Base-by-base conservation (phyloP, 2,113 vertebrate species). In the Xyliphius kryptos region DNA sequence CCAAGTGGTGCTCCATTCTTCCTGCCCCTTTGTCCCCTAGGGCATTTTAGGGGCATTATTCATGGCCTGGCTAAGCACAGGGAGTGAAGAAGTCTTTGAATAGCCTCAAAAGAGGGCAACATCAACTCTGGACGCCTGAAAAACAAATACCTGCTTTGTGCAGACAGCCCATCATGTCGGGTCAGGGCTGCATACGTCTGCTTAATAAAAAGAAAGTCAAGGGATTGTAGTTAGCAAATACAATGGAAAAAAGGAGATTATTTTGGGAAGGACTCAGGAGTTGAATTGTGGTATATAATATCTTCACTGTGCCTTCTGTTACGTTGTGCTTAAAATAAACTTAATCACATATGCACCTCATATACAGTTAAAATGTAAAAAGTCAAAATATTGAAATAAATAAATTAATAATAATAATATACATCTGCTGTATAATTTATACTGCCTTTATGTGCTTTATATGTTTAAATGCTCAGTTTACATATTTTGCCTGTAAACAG, bases 31-130 rank as follows among this genome's bases (percentile, higher is more conserved):
- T 86, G 84, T 80, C 80, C 84, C 75, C 61, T 68, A 80, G 80
- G 80, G 78, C 83, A 79, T 83, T 85, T 84, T 81, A 82, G 82
- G 81, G 77, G 84, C 76, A 81, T 85, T 87, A 86, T 77, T 86
- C 79, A 77, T 67, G 59, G 69, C 74, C 70, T 73, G 75, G 79
- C 78, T 77, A 79, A 77, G 75, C 77, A 66, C 77, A 73, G 77
- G 77, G 82, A 81, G 59, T 78, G 78, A 72, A 63, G 61, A 73
- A 67, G 76, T 73, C 75, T 82, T 83, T 83, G 81, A 80, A 72
- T 69, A 67, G 72, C 40, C 78, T 78, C 57, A 61, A 83, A 83
- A 82, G 73, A 76, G 76, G 72, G 59, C 68, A 70, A 79, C 76
- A 81, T 84, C 75, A 73, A 77, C 74, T 77, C 72, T 71, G 26